Conservation (phyloP, 1,140 invertebrate genomes). For the Philotrypesis tridentata region DNA sequence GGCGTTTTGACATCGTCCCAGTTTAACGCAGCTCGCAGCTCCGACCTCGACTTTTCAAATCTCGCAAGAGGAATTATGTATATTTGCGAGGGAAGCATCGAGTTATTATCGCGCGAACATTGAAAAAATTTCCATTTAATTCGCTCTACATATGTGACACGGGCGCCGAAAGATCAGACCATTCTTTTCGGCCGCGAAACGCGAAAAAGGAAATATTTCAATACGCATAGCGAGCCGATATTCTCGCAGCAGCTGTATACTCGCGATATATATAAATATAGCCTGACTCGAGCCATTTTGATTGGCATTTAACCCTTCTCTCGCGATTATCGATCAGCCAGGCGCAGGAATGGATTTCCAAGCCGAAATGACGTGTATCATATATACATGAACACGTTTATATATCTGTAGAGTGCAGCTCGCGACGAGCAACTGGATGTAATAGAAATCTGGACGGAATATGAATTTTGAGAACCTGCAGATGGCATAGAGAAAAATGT, state of each 20-base stretch:
- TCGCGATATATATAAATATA: neutral
- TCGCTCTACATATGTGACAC: no score
- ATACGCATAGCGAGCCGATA: no score
- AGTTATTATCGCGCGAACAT: no score
- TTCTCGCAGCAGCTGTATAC: neutral
- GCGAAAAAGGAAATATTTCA: neutral
- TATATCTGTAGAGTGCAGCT: no score
- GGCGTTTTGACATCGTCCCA: no score
- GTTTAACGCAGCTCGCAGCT: no score
- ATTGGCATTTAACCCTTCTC: neutral
- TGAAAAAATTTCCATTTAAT: no score
- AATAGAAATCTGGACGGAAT: conserved; percentile 2
- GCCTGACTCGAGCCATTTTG: neutral
- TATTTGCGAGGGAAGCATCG: no score
- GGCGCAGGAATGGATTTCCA: neutral
- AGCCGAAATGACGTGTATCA: neutral
- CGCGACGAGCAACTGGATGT: neutral
- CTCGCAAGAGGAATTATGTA: no score
- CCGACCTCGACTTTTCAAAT: no score
- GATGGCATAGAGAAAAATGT: neutral
- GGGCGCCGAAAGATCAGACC: no score
- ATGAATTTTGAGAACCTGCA: neutral
- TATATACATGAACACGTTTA: neutral
- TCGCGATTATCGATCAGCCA: neutral
- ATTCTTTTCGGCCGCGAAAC: no score